Conservation (phyloP, 2,113 vertebrate genomes). For the Lutjanus erythropterus region DNA sequence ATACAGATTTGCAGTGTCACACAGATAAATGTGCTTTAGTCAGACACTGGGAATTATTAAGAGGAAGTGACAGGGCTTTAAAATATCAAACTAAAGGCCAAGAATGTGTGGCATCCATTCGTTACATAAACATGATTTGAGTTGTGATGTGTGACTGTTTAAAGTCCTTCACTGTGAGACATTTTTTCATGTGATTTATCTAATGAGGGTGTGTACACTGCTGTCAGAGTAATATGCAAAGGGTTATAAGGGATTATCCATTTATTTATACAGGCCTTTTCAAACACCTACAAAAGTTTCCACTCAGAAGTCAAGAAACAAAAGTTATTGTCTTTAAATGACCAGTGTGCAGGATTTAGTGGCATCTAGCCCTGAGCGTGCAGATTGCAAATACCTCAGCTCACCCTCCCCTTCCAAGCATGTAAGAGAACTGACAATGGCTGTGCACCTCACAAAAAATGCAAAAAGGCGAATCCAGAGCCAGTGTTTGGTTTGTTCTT, state of each 20-base stretch:
- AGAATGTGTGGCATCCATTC: constrained; percentile 38
- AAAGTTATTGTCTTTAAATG: neutral
- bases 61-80: constrained; percentile 24
- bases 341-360: no score
- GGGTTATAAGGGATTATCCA: neutral
- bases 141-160: constrained; percentile 22
- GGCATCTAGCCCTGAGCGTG: no score
- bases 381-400: no score
- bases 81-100: constrained; percentile 1
- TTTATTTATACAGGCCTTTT: constrained; percentile 18
- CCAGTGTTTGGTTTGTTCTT: no score
- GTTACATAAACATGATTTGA: constrained; percentile 32
- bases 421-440: no score
- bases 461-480: no score
- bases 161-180: neutral
- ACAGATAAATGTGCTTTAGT: neutral
- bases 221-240: neutral
- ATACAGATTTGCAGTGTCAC: neutral
- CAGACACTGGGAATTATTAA: neutral
- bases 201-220: neutral
- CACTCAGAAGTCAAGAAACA: neutral
- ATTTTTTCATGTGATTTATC: constrained; percentile 23
- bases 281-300: neutral
- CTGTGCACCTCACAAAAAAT: no score
- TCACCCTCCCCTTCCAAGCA: no score